phyloP scores from a whole-genome alignment of 2,113 vertebrate genomes.

The Haemorhous mexicanus region DNA sequence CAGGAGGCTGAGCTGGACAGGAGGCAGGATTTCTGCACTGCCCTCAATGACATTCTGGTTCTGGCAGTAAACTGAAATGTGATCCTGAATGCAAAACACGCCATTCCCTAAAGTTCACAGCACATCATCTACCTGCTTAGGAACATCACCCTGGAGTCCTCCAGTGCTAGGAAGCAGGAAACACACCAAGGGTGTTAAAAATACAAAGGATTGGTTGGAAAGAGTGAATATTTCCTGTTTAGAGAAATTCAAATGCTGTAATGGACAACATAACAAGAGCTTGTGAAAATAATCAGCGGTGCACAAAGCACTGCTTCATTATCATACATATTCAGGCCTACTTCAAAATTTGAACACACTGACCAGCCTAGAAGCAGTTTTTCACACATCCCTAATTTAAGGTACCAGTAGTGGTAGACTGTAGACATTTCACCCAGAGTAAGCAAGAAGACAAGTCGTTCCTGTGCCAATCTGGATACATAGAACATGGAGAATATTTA shows the following conservation, averaged over 20 bases:
- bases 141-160: not conserved
- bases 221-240: not conserved
- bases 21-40: not conserved
- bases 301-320: not conserved
- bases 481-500: not conserved
- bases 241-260: not conserved
- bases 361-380: not conserved
- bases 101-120: slow-evolving; percentile 8
- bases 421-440: not conserved
- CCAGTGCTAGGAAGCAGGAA: not conserved
- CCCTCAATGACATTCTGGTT: not conserved
- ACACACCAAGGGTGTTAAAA: not conserved
- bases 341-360: not conserved
- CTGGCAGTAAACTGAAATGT: slow-evolving; percentile 24
- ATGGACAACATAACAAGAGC: not conserved
- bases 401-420: not conserved
- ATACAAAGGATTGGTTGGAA: not conserved
- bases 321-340: not conserved
- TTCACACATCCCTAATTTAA: not conserved
- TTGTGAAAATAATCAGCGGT: not conserved
- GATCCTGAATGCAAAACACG: not conserved
- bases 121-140: not conserved
- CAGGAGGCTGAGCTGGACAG: not conserved
- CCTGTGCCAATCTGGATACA: not conserved
- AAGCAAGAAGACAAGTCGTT: not conserved